These are phyloP conservation scores for Smutsia gigantea DNA, from an alignment of 2,797 vertebrate genomes.

Conservation along the genomic window DNA sequence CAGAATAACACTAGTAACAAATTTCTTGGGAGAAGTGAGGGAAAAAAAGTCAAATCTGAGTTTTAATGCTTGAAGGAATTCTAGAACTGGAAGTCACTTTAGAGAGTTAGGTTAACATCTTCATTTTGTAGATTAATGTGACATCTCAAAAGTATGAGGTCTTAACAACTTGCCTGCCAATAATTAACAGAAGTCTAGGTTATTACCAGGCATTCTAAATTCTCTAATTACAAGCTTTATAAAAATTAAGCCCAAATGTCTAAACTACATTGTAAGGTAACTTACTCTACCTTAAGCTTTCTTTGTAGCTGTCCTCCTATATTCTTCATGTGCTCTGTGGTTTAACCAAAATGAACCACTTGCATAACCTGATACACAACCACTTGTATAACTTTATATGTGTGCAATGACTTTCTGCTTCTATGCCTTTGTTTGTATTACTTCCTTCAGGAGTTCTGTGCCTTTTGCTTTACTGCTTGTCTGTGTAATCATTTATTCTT, in stretches of 20 bases:
- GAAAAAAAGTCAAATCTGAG: background rate
- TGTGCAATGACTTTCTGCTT: background rate
- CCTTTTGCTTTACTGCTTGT: background rate
- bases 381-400: fast-evolving
- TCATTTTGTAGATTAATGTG: background rate
- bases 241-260: background rate
- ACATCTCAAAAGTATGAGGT: background rate
- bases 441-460: background rate
- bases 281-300: background rate
- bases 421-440: background rate
- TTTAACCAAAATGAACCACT: background rate
- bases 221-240: background rate
- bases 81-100: background rate
- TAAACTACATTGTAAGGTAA: background rate
- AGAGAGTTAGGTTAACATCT: background rate
- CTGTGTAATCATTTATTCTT: background rate
- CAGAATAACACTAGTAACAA: background rate
- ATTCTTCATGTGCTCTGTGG: background rate
- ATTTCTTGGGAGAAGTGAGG: background rate
- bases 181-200: background rate
- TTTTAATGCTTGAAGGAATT: background rate
- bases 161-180: background rate
- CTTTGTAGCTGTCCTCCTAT: background rate
- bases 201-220: background rate
- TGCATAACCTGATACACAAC: background rate